Conservation (phyloP, 2,888 invertebrate species). For the Germaria angustata region DNA sequence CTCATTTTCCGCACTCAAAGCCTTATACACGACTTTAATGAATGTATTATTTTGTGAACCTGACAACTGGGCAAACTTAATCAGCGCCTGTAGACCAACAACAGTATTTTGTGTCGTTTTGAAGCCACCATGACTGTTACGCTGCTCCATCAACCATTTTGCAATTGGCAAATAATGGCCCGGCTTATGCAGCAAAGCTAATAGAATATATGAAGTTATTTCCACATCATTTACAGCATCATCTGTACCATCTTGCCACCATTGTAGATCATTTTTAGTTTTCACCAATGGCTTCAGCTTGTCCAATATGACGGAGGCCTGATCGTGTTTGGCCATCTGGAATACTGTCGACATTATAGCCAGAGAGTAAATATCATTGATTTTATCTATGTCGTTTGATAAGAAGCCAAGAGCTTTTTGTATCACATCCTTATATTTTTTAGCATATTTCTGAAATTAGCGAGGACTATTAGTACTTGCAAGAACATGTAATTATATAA, state of each 20-base stretch:
- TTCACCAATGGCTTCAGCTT: constrained; percentile 77
- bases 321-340: constrained; percentile 86
- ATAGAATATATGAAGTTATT: constrained; percentile 91
- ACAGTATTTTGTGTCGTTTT: constrained; percentile 88
- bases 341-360: constrained; percentile 88
- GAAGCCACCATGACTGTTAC: constrained; percentile 85
- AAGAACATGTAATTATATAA: too few relatives aligned
- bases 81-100: constrained; percentile 84
- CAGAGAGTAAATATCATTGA: constrained; percentile 86
- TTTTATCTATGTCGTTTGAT: constrained; percentile 83
- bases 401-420: constrained; percentile 88
- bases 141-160: constrained; percentile 86
- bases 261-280: constrained; percentile 82
- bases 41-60: constrained; percentile 67
- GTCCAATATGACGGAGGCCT: constrained; percentile 80
- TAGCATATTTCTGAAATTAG: constrained; percentile 28
- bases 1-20: background rate
- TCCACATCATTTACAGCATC: constrained; percentile 85
- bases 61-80: constrained; percentile 83
- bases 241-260: constrained; percentile 84
- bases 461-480: too few relatives aligned
- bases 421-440: constrained; percentile 82
- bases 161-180: constrained; percentile 81
- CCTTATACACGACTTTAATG: background rate
- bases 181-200: constrained; percentile 81